A percentile compares a stretch with the other conserved stretches of the same genome.
phyloP scores from a whole-genome alignment of 2,113 vertebrate genomes.

The Orthonyx spaldingii region DNA sequence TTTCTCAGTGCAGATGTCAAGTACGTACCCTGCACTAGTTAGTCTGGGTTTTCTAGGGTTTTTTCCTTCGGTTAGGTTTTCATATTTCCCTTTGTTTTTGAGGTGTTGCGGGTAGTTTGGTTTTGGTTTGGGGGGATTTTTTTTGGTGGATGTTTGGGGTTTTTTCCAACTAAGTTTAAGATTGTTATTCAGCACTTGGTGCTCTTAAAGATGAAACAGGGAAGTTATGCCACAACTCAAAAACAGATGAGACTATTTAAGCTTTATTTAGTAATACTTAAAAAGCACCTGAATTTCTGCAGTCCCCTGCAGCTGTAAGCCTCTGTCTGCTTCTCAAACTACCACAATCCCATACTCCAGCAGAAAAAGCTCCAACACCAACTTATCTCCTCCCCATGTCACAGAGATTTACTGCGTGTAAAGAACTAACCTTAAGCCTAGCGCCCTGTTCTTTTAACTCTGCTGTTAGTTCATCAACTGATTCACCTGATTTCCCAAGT shows the following conservation, averaged over 20 bases:
- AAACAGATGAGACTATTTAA: not conserved
- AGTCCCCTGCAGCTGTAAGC: not conserved
- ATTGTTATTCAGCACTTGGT: not conserved
- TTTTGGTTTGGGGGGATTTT: not conserved
- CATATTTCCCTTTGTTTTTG: not conserved
- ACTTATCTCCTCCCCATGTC: not conserved
- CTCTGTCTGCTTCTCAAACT: not conserved
- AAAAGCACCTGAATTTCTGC: not conserved
- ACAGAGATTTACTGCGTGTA: not conserved
- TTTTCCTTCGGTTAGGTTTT: not conserved
- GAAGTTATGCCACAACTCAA: not conserved
- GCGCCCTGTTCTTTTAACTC: not conserved
- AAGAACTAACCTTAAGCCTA: not conserved
- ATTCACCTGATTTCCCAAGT: not conserved
- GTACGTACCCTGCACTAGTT: not conserved
- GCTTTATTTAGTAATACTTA: not conserved
- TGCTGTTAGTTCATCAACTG: not conserved
- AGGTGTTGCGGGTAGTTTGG: not conserved
- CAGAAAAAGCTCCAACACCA: not conserved
- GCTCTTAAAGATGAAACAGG: not conserved
- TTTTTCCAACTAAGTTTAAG: not conserved
- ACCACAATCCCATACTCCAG: not conserved
- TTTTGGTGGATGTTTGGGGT: not conserved
- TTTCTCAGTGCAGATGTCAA: not conserved
- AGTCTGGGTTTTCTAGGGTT: not conserved